Evolutionary conservation across 2,888 invertebrate species (phyloP).

Genomic region (Anaspis maculata): DNA sequence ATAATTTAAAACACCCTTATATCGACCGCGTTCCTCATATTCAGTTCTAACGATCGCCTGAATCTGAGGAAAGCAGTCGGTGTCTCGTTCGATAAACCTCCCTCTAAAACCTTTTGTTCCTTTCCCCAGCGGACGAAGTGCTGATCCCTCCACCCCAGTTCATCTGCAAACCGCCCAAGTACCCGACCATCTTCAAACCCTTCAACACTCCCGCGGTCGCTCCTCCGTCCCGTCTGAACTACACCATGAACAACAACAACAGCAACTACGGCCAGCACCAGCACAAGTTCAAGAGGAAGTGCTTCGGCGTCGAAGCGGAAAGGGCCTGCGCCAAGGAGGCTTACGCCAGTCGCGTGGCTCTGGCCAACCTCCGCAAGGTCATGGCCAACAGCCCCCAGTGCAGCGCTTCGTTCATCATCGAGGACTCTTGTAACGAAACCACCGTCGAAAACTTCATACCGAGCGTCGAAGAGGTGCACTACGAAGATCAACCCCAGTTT

Average conservation of each 20-base stretch:
- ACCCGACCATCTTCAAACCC: conserved; percentile 30
- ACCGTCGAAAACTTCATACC: conserved; percentile 40
- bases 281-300: conserved; percentile 30
- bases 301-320: conserved; percentile 34
- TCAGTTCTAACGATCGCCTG: too few relatives aligned
- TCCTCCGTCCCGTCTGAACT: conserved; percentile 17
- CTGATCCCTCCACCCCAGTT: conserved; percentile 36
- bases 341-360: conserved; percentile 39
- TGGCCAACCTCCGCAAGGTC: conserved; percentile 42
- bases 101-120: too few relatives aligned
- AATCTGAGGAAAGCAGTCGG: too few relatives aligned
- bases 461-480: conserved; percentile 25
- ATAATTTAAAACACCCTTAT: too few relatives aligned
- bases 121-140: conserved; percentile 25
- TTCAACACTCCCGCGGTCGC: conserved; percentile 18
- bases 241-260: conserved; percentile 21
- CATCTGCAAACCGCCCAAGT: conserved; percentile 38
- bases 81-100: too few relatives aligned
- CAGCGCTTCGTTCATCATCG: conserved; percentile 38
- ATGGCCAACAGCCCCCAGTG: conserved; percentile 35
- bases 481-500: conserved; percentile 20
- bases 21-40: too few relatives aligned
- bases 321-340: conserved; percentile 41
- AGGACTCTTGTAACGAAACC: conserved; percentile 38
- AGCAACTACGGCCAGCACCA: too few relatives aligned